Evolutionary conservation across 23 tunicate species (phyloP).

Genomic region (Styela clava): DNA sequence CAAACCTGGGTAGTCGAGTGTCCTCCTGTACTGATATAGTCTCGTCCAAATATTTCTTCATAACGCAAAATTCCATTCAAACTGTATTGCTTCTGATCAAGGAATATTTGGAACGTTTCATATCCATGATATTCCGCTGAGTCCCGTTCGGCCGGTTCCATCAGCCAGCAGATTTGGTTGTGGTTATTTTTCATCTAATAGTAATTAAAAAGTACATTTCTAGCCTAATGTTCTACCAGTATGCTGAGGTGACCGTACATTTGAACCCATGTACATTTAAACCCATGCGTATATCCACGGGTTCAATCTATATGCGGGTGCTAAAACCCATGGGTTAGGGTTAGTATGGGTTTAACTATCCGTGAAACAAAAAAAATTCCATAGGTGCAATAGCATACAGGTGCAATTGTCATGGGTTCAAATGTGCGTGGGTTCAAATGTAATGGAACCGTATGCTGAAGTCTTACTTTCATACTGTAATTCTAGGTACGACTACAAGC

Average conservation of each 20-base stretch:
- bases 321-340: too few relatives aligned
- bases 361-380: too few relatives aligned
- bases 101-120: conserved; percentile 30
- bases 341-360: too few relatives aligned
- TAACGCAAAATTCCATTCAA: conserved; percentile 32
- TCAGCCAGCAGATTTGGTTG: conserved; percentile 38
- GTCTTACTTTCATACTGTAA: too few relatives aligned
- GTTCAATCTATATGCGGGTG: too few relatives aligned
- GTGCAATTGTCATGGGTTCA: too few relatives aligned
- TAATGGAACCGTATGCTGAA: too few relatives aligned
- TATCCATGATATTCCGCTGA: not conserved
- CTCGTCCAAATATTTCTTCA: conserved; percentile 39
- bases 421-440: not conserved
- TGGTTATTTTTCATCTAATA: conserved; percentile 36
- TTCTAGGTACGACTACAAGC: too few relatives aligned
- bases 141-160: conserved; percentile 24
- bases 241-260: not conserved
- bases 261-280: too few relatives aligned
- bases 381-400: too few relatives aligned
- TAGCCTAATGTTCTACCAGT: not conserved
- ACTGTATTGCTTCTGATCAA: conserved; percentile 32
- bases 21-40: conserved; percentile 45
- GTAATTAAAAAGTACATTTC: too few relatives aligned
- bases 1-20: conserved; percentile 33
- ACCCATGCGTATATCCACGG: too few relatives aligned